A percentile compares a stretch with the other conserved stretches of the same genome.
Evolutionary conservation across 2,888 invertebrate species (phyloP).

Genomic region (Drosophila subquinaria): DNA sequence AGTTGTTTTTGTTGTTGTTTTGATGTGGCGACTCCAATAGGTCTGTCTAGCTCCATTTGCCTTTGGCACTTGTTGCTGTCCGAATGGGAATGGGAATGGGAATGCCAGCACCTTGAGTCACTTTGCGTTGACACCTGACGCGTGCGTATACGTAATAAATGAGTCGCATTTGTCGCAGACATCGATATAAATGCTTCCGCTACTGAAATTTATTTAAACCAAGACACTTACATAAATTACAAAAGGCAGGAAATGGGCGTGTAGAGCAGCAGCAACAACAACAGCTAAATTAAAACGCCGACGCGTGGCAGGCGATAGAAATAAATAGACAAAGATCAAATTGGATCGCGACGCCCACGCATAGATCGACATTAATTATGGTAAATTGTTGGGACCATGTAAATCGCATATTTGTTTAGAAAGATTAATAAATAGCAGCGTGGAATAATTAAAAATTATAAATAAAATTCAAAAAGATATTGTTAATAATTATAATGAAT

Average conservation of each 20-base stretch:
- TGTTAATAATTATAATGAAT: not conserved
- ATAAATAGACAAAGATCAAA: constrained; percentile 45
- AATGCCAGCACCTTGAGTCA: constrained; percentile 27
- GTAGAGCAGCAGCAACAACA: constrained; percentile 25
- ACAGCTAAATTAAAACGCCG: constrained; percentile 65
- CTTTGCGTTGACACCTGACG: constrained; percentile 54
- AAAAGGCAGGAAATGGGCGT: constrained; percentile 70
- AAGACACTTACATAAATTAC: constrained; percentile 50
- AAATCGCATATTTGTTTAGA: constrained; percentile 27
- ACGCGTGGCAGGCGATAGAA: constrained; percentile 54
- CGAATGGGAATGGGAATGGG: constrained; percentile 10
- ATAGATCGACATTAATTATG: constrained; percentile 44
- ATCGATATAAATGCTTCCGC: constrained; percentile 68
- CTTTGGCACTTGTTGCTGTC: constrained; percentile 62
- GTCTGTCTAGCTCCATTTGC: constrained; percentile 27
- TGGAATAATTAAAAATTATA: not conserved
- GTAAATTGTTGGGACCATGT: constrained; percentile 49
- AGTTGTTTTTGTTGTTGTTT: constrained; percentile 7
- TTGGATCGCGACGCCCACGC: constrained; percentile 45
- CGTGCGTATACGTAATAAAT: constrained; percentile 44
- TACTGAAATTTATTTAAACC: constrained; percentile 51
- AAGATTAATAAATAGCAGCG: not conserved
- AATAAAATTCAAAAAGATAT: not conserved
- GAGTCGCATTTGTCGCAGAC: constrained; percentile 24
- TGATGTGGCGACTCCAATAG: constrained; percentile 33